These are phyloP conservation scores for Vidua macroura DNA, from an alignment of 2,113 vertebrate species.

Conservation along the genomic window DNA sequence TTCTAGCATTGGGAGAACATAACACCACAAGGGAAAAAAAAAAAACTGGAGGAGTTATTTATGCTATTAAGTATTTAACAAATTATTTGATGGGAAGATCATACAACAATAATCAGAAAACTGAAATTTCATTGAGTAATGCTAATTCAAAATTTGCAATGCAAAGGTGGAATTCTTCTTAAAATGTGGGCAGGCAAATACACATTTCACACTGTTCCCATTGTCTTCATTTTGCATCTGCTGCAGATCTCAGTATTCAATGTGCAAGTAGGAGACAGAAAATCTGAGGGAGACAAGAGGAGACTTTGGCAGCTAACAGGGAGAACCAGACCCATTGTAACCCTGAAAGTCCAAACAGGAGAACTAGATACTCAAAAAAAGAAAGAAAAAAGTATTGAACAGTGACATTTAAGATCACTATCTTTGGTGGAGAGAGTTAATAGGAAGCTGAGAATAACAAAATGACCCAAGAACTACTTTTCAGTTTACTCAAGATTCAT, in stretches of 20 bases:
- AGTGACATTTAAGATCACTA: not conserved
- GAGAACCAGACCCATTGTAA: not conserved
- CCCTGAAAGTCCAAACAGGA: not conserved
- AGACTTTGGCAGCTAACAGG: not conserved
- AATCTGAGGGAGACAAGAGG: not conserved
- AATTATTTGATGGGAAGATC: not conserved
- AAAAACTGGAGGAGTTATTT: not conserved
- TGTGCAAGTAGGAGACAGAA: not conserved
- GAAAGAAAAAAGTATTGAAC: not conserved
- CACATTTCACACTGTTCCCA: not conserved
- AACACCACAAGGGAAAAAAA: not conserved
- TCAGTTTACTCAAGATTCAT: not conserved
- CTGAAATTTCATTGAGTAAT: not conserved
- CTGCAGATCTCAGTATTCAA: not conserved
- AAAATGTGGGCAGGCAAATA: not conserved
- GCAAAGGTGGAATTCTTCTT: not conserved
- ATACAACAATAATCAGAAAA: not conserved
- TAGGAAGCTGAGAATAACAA: not conserved
- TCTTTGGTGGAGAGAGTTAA: not conserved
- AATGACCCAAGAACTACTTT: not conserved
- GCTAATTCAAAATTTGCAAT: not conserved
- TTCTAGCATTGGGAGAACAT: not conserved
- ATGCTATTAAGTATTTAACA: not conserved
- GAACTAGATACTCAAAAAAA: not conserved
- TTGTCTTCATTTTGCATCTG: not conserved